Conservation (phyloP, 2,888 invertebrate genomes). For the Apotomis capreana region DNA sequence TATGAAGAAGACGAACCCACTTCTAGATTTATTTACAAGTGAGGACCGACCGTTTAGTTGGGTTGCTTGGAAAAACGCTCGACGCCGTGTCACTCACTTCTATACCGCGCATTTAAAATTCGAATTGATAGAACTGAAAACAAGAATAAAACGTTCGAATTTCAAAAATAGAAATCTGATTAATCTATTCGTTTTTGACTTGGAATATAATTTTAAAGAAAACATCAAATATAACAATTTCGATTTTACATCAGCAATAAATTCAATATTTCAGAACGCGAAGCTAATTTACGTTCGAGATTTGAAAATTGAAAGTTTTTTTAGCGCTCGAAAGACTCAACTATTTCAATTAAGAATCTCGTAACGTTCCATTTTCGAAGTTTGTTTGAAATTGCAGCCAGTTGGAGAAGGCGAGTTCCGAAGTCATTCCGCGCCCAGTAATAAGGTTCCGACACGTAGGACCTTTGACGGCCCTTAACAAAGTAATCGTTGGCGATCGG, state of each 20-base stretch:
- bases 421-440: conserved; percentile 61
- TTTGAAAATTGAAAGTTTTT: conserved; percentile 39
- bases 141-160: conserved; percentile 8
- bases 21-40: conserved; percentile 62
- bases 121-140: conserved; percentile 25
- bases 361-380: conserved; percentile 68
- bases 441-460: conserved; percentile 61
- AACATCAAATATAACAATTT: conserved; percentile 2
- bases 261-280: conserved; percentile 19
- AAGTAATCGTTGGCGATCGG: conserved; percentile 52
- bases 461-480: conserved; percentile 56
- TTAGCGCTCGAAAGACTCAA: conserved; percentile 56
- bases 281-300: conserved; percentile 39
- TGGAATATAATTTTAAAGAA: background rate
- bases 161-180: conserved; percentile 8
- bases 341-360: conserved; percentile 76
- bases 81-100: conserved; percentile 23
- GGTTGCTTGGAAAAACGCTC: conserved; percentile 28
- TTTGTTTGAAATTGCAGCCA: conserved; percentile 70
- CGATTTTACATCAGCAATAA: conserved; percentile 6
- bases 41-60: conserved; percentile 29
- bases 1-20: conserved; percentile 60
- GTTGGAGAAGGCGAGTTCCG: conserved; percentile 54
- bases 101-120: conserved; percentile 30
- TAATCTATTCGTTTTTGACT: background rate